Evolutionary conservation across 2,888 invertebrate genomes (phyloP), one percentile per base, ranked within the genome.

Genomic region (Lasiommata megera): DNA sequence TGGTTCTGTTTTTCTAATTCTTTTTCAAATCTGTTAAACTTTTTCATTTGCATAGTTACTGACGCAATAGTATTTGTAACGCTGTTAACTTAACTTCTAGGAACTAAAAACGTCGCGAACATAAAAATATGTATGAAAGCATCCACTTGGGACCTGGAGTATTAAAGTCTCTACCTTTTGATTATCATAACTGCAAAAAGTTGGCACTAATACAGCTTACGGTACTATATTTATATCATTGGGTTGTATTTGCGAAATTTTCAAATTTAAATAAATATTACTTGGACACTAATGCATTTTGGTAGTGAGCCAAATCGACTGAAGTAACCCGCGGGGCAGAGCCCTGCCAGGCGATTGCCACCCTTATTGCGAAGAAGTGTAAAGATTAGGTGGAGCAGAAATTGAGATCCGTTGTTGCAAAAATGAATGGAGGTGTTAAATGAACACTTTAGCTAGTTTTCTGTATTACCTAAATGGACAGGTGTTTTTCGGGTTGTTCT

Each of bases 191-290:
- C 54, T 50, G 31, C 36, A 48, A 23, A 43, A 61, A 59, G 44
- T 68, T 70, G 71, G 69, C 70, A 69, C 62, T 51, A 55, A 64
- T 58, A 64, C 56, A 46, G 60, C 60, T 47, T 34, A 55, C 53
- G 53, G 34, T 48, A 34, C 61, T 57, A 63, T 74, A 75, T 76
- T 78, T 75, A 74, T 74, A 69, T 69, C 66, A 60, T 71, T 68
- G 63, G 60, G 50, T 51, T 61, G 65, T 66, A 69, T 65, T 70
- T 62, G 67, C 61, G 62, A 72, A 75, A 76, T 74, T 80, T 83
- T 80, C 72, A 76, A 80, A 80, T 73, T 77, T 78, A 76, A 72
- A 74, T 69, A 79, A 79, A 81, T 82, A 82, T 80, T 72, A 74
- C 72, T 70, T 68, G 71, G 72, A 72, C 74, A 74, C 74, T 82